Evolutionary conservation across 2,113 vertebrate genomes (phyloP).

Genomic region (Poeciliopsis prolifica): DNA sequence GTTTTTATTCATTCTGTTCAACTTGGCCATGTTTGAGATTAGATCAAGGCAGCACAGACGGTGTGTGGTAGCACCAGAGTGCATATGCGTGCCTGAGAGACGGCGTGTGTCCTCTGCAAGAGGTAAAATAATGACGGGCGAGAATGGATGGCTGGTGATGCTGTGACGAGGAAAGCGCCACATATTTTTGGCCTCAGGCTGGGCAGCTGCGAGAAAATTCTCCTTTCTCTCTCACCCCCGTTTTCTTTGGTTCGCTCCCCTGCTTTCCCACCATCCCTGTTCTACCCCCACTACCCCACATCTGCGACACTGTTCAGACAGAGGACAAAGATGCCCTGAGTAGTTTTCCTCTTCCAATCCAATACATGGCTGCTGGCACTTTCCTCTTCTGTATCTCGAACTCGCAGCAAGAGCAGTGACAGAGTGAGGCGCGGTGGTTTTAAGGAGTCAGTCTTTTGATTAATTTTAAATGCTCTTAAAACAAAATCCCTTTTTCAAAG

Average conservation of each 20-base stretch:
- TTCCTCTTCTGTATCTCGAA: conserved; percentile 61
- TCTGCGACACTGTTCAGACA: conserved; percentile 64
- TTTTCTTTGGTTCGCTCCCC: background rate
- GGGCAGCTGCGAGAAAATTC: conserved; percentile 64
- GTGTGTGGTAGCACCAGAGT: conserved; percentile 30
- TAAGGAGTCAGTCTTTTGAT: conserved; percentile 69
- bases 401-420: conserved; percentile 40
- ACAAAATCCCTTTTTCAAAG: conserved; percentile 36
- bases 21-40: conserved; percentile 37
- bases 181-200: conserved; percentile 67
- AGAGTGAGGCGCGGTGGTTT: conserved; percentile 58
- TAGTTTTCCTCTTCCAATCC: conserved; percentile 59
- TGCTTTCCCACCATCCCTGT: background rate
- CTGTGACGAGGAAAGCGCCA: conserved; percentile 45
- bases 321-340: conserved; percentile 70
- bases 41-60: conserved; percentile 47
- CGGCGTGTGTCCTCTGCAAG: conserved; percentile 47
- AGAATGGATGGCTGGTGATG: conserved; percentile 60
- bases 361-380: conserved; percentile 49
- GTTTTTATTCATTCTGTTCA: conserved; percentile 15
- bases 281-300: background rate
- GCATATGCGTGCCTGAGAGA: conserved; percentile 37
- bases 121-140: conserved; percentile 69
- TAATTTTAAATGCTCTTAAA: conserved; percentile 72
- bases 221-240: conserved; percentile 23